Percentiles rank a stretch among this genome's conserved stretches.
These are phyloP conservation scores for Chrysemys picta DNA, from an alignment of 2,113 vertebrate genomes.

Conservation along the genomic window DNA sequence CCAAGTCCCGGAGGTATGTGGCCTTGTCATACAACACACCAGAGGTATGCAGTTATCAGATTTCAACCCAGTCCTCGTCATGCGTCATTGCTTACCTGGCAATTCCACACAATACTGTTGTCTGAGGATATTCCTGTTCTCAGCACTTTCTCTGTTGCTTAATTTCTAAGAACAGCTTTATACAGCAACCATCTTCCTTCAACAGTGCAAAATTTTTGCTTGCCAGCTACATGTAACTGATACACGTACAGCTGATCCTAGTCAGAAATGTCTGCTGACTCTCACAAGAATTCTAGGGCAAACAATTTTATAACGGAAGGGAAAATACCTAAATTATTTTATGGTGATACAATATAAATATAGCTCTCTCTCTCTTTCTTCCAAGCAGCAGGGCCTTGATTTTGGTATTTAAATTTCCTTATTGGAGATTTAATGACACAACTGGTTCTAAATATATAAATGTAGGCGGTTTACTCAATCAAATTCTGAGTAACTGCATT, in stretches of 20 bases:
- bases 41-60: neutral
- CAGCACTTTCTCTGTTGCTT: neutral
- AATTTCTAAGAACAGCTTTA: neutral
- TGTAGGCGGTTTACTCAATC: neutral
- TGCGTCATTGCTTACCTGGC: neutral
- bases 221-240: neutral
- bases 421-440: neutral
- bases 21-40: neutral
- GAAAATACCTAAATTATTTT: neutral
- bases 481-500: neutral
- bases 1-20: neutral
- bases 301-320: neutral
- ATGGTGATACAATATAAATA: neutral
- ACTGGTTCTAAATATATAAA: neutral
- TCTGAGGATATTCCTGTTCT: neutral
- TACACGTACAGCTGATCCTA: neutral
- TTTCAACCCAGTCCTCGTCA: neutral
- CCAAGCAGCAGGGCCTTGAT: neutral
- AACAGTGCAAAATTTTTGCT: neutral
- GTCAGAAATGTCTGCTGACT: neutral
- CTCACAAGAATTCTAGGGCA: neutral
- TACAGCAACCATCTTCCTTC: neutral
- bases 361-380: neutral
- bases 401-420: neutral
- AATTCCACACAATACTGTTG: neutral